Percentiles rank a stretch among this genome's conserved stretches.
Evolutionary conservation across 1,140 invertebrate species (phyloP).

Genomic region (Drosophila sp.): DNA sequence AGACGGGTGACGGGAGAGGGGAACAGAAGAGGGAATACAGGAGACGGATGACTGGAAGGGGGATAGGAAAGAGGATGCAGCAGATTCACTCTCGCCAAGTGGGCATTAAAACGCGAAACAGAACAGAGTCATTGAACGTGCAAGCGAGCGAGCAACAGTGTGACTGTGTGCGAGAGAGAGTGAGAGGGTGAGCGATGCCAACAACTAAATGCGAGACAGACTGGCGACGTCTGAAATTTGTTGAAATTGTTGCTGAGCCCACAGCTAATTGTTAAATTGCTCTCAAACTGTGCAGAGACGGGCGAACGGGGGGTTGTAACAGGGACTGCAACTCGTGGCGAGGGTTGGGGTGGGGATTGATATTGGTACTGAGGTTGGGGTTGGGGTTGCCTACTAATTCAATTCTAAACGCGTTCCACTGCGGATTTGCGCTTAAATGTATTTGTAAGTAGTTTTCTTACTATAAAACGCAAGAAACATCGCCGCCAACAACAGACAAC

Average conservation of each 20-base stretch:
- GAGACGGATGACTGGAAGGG: background rate
- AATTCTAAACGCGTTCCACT: constrained; percentile 47
- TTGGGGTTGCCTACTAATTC: constrained; percentile 25
- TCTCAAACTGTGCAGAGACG: constrained; percentile 27
- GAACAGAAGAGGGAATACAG: background rate
- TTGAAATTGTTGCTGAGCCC: constrained; percentile 6
- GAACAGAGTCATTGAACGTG: constrained; percentile 69
- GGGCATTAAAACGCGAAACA: constrained; percentile 25
- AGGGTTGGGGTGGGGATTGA: too few relatives aligned
- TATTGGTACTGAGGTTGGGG: too few relatives aligned
- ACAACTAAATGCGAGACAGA: constrained; percentile 50
- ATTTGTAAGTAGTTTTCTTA: constrained; percentile 48
- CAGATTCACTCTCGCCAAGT: constrained; percentile 13
- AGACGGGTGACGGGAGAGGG: background rate
- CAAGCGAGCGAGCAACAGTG: constrained; percentile 22
- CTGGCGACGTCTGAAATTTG: constrained; percentile 39
- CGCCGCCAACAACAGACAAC: constrained; percentile 29
- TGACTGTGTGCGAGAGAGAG: background rate
- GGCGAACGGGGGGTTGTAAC: background rate
- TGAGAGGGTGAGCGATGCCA: constrained; percentile 23
- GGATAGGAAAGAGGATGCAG: constrained; percentile 13
- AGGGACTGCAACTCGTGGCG: background rate
- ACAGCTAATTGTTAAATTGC: constrained; percentile 58
- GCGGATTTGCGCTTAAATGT: constrained; percentile 48
- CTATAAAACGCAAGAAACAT: constrained; percentile 49